Conservation (phyloP, 2,797 vertebrate species). For the Gymnocypris eckloni region DNA sequence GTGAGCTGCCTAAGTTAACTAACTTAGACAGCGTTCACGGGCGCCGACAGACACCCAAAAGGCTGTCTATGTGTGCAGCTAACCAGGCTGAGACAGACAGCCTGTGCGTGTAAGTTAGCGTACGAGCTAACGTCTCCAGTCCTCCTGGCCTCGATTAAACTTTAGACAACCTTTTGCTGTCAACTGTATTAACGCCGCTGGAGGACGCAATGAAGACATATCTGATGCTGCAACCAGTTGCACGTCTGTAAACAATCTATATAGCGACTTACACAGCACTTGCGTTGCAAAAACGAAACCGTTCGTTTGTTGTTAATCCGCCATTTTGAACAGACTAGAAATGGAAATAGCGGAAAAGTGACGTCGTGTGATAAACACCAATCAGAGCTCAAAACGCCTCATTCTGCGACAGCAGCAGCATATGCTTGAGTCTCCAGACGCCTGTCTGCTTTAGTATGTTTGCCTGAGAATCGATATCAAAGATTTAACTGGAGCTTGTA, state of each 20-base stretch:
- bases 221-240: background rate
- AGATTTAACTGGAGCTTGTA: too few relatives aligned
- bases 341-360: conserved; percentile 58
- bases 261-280: conserved; percentile 54
- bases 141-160: conserved; percentile 24
- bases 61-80: background rate
- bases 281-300: conserved; percentile 56
- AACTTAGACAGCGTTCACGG: background rate
- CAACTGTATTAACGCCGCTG: background rate
- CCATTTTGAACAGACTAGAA: conserved; percentile 69
- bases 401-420: conserved; percentile 12
- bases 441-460: background rate
- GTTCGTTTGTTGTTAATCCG: conserved; percentile 72
- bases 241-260: background rate
- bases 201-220: background rate
- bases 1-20: background rate
- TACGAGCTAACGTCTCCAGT: conserved; percentile 24
- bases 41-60: background rate
- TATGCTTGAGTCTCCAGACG: background rate
- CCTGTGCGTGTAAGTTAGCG: conserved; percentile 25
- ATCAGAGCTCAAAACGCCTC: conserved; percentile 32
- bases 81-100: background rate
- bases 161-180: background rate
- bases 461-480: background rate
- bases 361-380: conserved; percentile 40